Base-by-base conservation (phyloP, 1,140 invertebrate genomes). In the Papilio dardanus region DNA sequence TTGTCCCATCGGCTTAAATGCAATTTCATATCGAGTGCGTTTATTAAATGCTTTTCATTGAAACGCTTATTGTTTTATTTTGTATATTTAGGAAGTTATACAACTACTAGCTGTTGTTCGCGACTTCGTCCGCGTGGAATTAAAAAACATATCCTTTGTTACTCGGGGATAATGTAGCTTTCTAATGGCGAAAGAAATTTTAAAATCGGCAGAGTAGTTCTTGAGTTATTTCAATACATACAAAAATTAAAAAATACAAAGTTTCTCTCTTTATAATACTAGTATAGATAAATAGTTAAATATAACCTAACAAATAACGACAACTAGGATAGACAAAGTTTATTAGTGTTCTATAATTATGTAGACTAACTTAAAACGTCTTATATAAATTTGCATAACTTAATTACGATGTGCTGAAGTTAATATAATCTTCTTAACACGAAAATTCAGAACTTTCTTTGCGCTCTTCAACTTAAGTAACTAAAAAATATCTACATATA, bases 1-100 rank as follows among this genome's bases (percentile, higher is more conserved):
- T 85, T 86, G 83, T 83, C 81, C 85, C 81, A 86, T 86, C 81
- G 83, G 83, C 71, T 81, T 85, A 81, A 84, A 81, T 85, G 83
- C 83, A 84, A 85, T 88, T 87, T 85, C 81, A 82, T 86, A 79
- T 76, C 75, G 62, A 79, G 62, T 73, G 46, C 19, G 71, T 54
- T 54, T 54, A 50, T 73, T 73, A 24, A 73, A 58, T 69, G 35
- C 35, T 2, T 21, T 37, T 21, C n/a, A 35, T 14, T 24, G 21
- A 42, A 69, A 40, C 28, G 35, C 10, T 40, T 21, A 33, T 14
- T 69, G 66, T 37, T 35, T 37, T 24, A 69, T 37, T 42, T 16
- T 33, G 62, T n/a, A 1, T 19, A 66, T 66, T 66, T 35, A 65
- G n/a, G n/a, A n/a, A n/a, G n/a, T n/a, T n/a, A n/a, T n/a, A n/a